Percentiles rank a stretch among this genome's conserved stretches.
phyloP scores from a whole-genome alignment of 1,140 invertebrate genomes.

The Solenopsis fugax region DNA sequence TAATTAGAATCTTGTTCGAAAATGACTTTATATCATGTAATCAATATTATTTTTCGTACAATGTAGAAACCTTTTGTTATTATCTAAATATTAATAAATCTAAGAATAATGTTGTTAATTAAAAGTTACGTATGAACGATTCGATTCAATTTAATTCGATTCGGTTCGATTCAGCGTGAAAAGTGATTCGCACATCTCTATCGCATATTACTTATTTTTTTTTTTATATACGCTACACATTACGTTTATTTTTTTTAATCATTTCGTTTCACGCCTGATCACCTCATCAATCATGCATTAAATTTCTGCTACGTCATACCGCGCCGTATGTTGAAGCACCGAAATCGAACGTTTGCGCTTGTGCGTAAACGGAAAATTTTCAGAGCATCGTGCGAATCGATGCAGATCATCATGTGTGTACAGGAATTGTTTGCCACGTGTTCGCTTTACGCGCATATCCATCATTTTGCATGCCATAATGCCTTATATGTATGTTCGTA shows the following conservation, averaged over 20 bases:
- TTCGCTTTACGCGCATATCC: constrained; percentile 64
- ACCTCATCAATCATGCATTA: constrained; percentile 34
- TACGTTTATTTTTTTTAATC: background rate
- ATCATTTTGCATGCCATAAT: constrained; percentile 79
- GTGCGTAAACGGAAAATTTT: background rate
- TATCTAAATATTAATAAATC: too few relatives aligned
- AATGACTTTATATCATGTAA: too few relatives aligned
- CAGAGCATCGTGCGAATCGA: background rate
- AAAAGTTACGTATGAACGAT: too few relatives aligned
- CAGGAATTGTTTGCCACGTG: constrained; percentile 78
- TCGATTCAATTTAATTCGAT: too few relatives aligned
- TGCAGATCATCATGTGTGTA: background rate
- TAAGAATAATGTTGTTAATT: too few relatives aligned
- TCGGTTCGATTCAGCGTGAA: too few relatives aligned
- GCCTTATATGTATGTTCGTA: constrained; percentile 75
- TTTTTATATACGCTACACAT: background rate
- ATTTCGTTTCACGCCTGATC: constrained; percentile 40
- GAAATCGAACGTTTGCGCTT: background rate
- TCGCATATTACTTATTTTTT: constrained; percentile 10
- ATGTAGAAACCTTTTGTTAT: too few relatives aligned
- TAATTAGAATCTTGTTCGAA: too few relatives aligned
- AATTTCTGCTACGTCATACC: background rate
- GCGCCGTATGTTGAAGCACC: background rate
- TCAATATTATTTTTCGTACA: too few relatives aligned
- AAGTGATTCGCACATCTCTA: too few relatives aligned